Base-by-base conservation (phyloP, 2,113 vertebrate species). In the Rhizomys pruinosus region DNA sequence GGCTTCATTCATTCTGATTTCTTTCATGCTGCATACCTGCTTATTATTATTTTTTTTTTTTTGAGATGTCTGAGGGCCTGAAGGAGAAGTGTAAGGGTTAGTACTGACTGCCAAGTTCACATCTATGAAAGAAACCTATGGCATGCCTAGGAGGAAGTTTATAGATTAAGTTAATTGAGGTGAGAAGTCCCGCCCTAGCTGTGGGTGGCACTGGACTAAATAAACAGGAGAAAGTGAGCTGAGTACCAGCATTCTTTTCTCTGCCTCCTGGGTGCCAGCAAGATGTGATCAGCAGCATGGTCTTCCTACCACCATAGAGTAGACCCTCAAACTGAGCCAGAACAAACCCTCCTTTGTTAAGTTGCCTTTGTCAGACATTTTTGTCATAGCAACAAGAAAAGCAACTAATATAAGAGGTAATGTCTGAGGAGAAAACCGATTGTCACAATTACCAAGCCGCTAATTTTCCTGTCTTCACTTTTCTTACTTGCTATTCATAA, bases 401-500 rank as follows among this genome's bases (percentile, higher is more conserved):
- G 29, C 47, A 47, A 52, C 64, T 52, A 84, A 69, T 37, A 37
- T 1, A 5, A 34, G 44, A 84, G 44, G 44, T 23, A 59, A 13
- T 1, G 9, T 42, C 69, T 22, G 7, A 95, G 91, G 39, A 78
- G 84, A 78, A 94, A 84, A 59, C 55, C 66, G 64, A 76, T 22
- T 52, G n/a, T 90, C 37, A 59, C 72, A 92, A 94, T 86, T 37
- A 79, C 42, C 78, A 90, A 80, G 76, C 69, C 82, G 79, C 4
- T n/a, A 81, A 61, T 88, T 82, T 93, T 88, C 52, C 78, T 55
- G 1, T 82, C 86, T 69, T 44, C 0, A 0, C 20, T 80, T 87
- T 47, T 69, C 34, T 85, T 88, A 87, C 78, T 79, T 2, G 4
- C 39, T 79, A 37, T 42, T 93, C 19, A 3, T 39, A 68, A n/a